Evolutionary conservation across 2,888 invertebrate species (phyloP), one percentile per base, ranked within the genome.

Genomic region (Pedicia rivosa): DNA sequence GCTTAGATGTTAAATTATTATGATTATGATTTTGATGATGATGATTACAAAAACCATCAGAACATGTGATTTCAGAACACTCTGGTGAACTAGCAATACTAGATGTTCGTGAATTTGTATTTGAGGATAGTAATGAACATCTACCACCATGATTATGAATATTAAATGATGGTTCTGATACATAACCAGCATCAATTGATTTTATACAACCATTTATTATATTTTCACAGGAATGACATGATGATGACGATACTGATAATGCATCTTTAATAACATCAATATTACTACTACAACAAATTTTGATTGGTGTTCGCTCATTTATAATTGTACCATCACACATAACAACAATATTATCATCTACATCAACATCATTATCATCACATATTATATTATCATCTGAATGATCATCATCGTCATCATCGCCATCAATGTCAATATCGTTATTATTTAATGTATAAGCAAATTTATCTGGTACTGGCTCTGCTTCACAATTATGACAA

Each of bases 1-100:
- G n/a, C n/a, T n/a, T n/a, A n/a, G n/a, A n/a, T 17, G n/a, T 16
- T 16, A 3, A 8, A 16, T 16, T 10, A 24, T 29, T 41, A 40
- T 44, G 55, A 55, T 38, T 57, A 56, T 28, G 52, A 47, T 47
- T 13, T 16, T 30, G 39, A 5, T 53, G 47, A 13, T 80, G 80
- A 48, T 78, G 77, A 55, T 81, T 82, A 59, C 90, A 90, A 55
- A 83, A 81, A 28, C 80, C 80, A 53, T 90, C 90, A 1, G 80
- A 83, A 59, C 87, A 91, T 2, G 84, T 86, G 37, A 88, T 74
- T 54, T 88, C 90, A 0, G 88, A 88, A 20, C 88, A 87, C 52
- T 88, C 90, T 0, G 87, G 83, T 4, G 87, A 84, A 54, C 83
- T 86, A 47, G 78, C 75, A 41, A 79, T 66, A 46, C 86, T 86